Evolutionary conservation across 2,888 invertebrate species (phyloP).

Genomic region (Marasmarcha lunaedactyla): DNA sequence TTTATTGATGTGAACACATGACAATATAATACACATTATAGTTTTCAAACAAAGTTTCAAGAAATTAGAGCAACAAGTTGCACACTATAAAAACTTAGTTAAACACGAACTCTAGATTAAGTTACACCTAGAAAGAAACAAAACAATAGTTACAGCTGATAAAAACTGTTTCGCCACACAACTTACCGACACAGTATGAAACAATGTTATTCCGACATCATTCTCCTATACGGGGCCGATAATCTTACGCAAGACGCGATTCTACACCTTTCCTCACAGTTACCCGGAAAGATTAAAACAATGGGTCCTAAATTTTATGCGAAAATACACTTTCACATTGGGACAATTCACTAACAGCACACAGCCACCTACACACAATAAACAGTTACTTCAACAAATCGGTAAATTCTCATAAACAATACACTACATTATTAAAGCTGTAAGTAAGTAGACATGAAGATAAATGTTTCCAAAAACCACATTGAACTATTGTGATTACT

Average conservation of each 20-base stretch:
- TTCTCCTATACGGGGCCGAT: conserved; percentile 28
- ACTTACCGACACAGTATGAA: background rate
- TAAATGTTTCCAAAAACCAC: too few species aligned
- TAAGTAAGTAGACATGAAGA: too few species aligned
- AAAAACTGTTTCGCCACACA: background rate
- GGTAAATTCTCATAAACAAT: conserved; percentile 1
- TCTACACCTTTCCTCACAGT: conserved; percentile 40
- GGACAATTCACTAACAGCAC: conserved; percentile 39
- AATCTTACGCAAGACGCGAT: conserved; percentile 32
- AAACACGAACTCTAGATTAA: too few species aligned
- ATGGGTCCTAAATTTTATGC: conserved; percentile 65
- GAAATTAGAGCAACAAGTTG: too few species aligned
- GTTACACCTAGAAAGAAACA: background rate
- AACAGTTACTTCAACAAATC: conserved; percentile 38
- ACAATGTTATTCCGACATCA: conserved; percentile 17
- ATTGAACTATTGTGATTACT: too few species aligned
- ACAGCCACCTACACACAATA: conserved; percentile 65
- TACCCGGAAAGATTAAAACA: conserved; percentile 58
- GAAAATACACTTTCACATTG: conserved; percentile 64
- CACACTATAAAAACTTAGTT: too few species aligned
- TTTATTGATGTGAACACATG: too few species aligned
- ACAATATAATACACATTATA: too few species aligned
- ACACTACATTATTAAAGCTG: background rate
- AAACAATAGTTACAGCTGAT: background rate
- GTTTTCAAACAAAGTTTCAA: too few species aligned